These are phyloP conservation scores for Benthosema pterotum DNA, from an alignment of 2,797 vertebrate species.

Conservation along the genomic window DNA sequence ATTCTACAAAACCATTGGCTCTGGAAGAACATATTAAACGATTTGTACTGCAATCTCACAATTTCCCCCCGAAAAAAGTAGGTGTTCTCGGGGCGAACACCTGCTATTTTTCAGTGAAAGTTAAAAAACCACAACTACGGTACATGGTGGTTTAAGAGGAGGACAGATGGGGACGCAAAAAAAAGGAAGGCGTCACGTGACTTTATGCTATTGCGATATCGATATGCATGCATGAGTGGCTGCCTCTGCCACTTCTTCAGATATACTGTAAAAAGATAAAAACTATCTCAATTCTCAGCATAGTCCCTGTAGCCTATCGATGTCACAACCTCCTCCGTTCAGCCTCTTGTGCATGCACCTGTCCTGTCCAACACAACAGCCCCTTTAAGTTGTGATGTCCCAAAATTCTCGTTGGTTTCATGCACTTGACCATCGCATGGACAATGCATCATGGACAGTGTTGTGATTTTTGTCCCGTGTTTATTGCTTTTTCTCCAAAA, in stretches of 20 bases:
- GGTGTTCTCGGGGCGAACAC: no score
- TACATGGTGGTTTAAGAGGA: no score
- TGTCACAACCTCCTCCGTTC: conserved; percentile 32
- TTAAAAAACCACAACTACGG: no score
- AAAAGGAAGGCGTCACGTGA: no score
- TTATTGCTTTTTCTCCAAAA: conserved; percentile 41
- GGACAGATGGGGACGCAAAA: conserved; percentile 35
- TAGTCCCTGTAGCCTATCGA: conserved; percentile 71
- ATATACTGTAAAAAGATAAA: no score
- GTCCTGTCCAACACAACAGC: conserved; percentile 5
- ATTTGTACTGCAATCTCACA: no score
- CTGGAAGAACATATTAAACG: no score
- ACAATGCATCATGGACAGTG: conserved; percentile 51
- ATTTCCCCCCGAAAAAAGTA: no score
- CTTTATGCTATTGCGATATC: conserved; percentile 70
- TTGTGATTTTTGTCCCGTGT: conserved; percentile 48
- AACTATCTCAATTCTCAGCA: no score
- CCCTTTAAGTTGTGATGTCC: conserved; percentile 64
- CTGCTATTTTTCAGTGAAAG: no score
- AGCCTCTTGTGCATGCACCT: conserved; percentile 62
- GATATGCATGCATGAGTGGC: conserved; percentile 92
- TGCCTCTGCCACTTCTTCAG: conserved; percentile 54
- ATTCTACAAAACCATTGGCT: no score
- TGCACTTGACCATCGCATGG: conserved; percentile 74
- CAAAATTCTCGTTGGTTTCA: conserved; percentile 63